A percentile compares a stretch with the other conserved stretches of the same genome.
These are phyloP conservation scores for Drepana falcataria DNA, from an alignment of 2,888 invertebrate genomes.

Conservation along the genomic window DNA sequence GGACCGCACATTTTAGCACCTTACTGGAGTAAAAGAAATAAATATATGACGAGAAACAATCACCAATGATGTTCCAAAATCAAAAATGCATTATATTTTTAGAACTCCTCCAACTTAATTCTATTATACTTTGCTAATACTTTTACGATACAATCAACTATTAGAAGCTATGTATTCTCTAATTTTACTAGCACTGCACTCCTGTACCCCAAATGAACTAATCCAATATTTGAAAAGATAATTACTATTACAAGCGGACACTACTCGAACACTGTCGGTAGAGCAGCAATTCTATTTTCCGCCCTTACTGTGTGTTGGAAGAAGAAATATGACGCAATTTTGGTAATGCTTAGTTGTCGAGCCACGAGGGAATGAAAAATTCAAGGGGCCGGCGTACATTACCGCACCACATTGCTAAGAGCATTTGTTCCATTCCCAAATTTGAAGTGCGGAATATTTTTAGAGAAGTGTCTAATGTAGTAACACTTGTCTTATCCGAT, in stretches of 20 bases:
- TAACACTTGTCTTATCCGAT: conserved; percentile 26
- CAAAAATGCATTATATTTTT: no score
- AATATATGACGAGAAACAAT: no score
- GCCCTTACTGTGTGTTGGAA: conserved; percentile 53
- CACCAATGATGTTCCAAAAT: no score
- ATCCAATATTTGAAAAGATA: conserved; percentile 18
- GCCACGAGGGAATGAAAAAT: conserved; percentile 78
- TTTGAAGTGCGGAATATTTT: conserved; percentile 60
- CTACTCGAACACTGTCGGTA: conserved; percentile 34
- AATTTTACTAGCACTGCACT: neutral
- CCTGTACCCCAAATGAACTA: conserved; percentile 1
- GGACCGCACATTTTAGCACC: no score
- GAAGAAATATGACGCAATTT: conserved; percentile 78
- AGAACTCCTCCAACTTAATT: no score
- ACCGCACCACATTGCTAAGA: conserved; percentile 66
- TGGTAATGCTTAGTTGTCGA: conserved; percentile 76
- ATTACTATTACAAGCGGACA: conserved; percentile 32
- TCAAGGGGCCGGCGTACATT: conserved; percentile 73
- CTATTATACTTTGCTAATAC: no score
- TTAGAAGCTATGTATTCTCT: no score
- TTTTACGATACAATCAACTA: no score
- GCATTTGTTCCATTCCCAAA: conserved; percentile 61
- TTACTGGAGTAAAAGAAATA: no score
- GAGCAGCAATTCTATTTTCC: conserved; percentile 64
- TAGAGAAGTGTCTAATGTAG: conserved; percentile 43